Percentiles rank a stretch among this genome's conserved stretches.
Evolutionary conservation across 2,888 invertebrate genomes (phyloP).

Genomic region (Polydesmus complanatus): DNA sequence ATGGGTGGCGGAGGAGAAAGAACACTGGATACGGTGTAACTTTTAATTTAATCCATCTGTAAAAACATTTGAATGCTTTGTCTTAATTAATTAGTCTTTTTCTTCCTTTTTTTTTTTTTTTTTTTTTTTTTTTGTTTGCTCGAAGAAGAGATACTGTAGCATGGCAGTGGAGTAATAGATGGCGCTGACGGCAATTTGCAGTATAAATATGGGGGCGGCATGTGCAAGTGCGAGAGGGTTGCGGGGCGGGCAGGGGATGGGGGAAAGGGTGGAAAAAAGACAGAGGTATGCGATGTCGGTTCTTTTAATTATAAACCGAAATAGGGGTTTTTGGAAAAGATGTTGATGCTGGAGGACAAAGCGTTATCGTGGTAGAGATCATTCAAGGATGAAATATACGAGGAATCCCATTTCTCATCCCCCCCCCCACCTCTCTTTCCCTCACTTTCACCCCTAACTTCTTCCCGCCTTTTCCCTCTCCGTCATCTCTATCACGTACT

Average conservation of each 20-base stretch:
- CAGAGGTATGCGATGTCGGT: not conserved
- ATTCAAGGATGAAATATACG: slow-evolving; percentile 15
- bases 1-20: no score
- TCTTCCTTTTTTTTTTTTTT: no score
- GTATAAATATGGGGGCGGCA: not conserved
- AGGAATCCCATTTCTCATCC: slow-evolving; percentile 1
- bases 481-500: not conserved
- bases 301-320: slow-evolving; percentile 14
- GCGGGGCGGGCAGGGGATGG: not conserved
- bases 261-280: not conserved
- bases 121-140: no score
- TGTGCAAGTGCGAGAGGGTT: not conserved
- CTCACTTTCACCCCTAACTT: not conserved
- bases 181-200: not conserved
- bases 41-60: no score
- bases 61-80: no score
- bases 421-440: not conserved
- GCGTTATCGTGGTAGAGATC: slow-evolving; percentile 14
- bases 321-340: slow-evolving; percentile 2
- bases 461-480: not conserved
- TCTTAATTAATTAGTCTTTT: no score
- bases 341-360: slow-evolving; percentile 10
- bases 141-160: no score
- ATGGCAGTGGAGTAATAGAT: not conserved
- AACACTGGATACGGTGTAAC: no score